Percentiles rank a stretch among this genome's conserved stretches.
Evolutionary conservation across 1,140 invertebrate species (phyloP).

Genomic region (Portunus trituberculatus): DNA sequence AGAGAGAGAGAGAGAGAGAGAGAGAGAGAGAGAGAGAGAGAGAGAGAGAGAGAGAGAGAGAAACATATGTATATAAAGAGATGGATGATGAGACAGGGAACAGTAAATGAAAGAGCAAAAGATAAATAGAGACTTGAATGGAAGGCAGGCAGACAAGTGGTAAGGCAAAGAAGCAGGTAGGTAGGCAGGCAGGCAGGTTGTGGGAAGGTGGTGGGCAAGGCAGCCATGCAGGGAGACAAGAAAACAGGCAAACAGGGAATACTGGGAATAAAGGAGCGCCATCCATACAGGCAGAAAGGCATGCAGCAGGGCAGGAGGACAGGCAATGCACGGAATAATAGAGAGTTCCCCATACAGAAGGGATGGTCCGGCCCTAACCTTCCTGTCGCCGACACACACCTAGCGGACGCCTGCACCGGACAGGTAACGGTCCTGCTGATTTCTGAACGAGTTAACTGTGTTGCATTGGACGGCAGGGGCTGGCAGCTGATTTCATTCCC

Average conservation of each 20-base stretch:
- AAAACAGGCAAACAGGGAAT: not conserved
- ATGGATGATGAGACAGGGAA: not conserved
- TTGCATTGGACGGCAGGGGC: not conserved
- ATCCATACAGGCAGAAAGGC: not conserved
- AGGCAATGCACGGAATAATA: not conserved
- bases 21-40: conserved; percentile 28
- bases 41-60: not conserved
- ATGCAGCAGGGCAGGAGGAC: not conserved
- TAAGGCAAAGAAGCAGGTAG: no score
- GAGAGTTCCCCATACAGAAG: not conserved
- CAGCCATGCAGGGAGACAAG: no score
- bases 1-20: no score
- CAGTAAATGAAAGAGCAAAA: not conserved
- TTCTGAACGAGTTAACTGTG: not conserved
- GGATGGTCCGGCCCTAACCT: not conserved
- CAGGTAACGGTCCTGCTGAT: not conserved
- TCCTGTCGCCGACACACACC: not conserved
- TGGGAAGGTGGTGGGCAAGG: no score
- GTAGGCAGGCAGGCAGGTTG: no score
- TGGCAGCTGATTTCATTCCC: conserved; percentile 8
- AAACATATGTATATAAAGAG: not conserved
- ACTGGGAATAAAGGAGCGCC: not conserved
- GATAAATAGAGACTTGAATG: no score
- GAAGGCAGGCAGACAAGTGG: no score
- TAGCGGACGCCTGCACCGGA: not conserved